Evolutionary conservation across 2,113 vertebrate genomes (phyloP).

Genomic region (Okapia johnstoni): DNA sequence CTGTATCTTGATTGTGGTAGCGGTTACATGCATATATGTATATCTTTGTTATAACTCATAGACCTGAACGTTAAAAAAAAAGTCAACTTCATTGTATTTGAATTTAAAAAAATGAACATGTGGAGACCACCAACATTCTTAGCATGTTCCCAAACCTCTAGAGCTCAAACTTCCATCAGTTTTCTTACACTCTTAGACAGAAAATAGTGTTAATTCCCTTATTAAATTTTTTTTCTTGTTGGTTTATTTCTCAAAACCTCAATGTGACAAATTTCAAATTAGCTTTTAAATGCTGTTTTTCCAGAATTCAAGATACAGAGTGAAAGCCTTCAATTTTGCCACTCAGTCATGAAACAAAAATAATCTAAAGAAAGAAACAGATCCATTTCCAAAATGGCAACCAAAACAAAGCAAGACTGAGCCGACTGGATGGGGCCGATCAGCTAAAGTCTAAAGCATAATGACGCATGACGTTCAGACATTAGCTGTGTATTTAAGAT

Average conservation of each 20-base stretch:
- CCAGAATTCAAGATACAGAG: not conserved
- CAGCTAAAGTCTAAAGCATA: not conserved
- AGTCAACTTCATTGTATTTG: not conserved
- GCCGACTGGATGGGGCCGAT: not conserved
- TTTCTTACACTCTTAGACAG: slow-evolving; percentile 1
- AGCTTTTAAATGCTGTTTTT: slow-evolving; percentile 19
- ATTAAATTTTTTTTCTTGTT: not conserved
- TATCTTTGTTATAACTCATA: not conserved
- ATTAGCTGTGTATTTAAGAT: not conserved
- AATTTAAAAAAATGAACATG: not conserved
- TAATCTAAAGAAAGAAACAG: not conserved
- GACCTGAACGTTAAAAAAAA: not conserved
- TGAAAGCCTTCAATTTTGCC: slow-evolving; percentile 26
- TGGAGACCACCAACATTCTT: not conserved
- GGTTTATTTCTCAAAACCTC: slow-evolving; percentile 1
- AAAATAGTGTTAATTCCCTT: not conserved
- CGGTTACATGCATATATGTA: not conserved
- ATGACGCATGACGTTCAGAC: not conserved
- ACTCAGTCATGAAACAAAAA: slow-evolving; percentile 28
- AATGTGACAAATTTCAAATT: slow-evolving; percentile 14
- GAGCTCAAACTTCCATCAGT: not conserved
- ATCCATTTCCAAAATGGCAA: slow-evolving; percentile 2
- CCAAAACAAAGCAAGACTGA: not conserved
- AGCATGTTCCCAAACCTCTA: not conserved
- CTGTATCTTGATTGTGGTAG: not conserved